Percentiles rank a stretch among this genome's conserved stretches.
phyloP scores from a whole-genome alignment of 2,797 vertebrate species.

The Hylomyscus alleni region DNA sequence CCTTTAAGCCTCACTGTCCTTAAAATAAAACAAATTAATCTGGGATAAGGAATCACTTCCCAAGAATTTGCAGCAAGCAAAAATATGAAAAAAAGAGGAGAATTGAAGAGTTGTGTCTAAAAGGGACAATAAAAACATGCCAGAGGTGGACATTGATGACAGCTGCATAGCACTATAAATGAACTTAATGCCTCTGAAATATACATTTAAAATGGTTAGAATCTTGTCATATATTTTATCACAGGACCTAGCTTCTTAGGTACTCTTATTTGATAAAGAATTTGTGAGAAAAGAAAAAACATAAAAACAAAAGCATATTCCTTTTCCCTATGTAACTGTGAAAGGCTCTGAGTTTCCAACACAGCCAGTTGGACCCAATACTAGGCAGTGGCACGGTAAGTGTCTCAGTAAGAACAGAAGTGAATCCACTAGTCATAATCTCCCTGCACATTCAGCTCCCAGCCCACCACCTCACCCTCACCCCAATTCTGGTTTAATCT shows the following conservation, averaged over 20 bases:
- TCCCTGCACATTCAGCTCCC: constrained; percentile 27
- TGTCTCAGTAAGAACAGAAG: constrained; percentile 63
- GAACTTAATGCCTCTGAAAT: background rate
- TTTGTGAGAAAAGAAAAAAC: background rate
- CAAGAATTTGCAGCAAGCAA: background rate
- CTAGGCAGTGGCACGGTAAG: background rate
- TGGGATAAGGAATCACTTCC: constrained; percentile 46
- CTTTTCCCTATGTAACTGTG: constrained; percentile 55
- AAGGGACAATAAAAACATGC: background rate
- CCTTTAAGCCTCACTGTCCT: constrained; percentile 24
- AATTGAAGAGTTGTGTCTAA: constrained; percentile 23
- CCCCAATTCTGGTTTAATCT: background rate
- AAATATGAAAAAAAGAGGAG: background rate
- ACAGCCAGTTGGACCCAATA: constrained; percentile 1
- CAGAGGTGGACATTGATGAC: background rate
- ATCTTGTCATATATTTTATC: constrained; percentile 10
- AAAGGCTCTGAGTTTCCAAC: background rate
- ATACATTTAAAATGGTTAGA: constrained; percentile 22
- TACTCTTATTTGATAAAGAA: background rate
- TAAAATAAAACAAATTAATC: constrained; percentile 9
- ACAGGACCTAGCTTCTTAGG: constrained; percentile 27
- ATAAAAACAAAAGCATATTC: constrained; percentile 43
- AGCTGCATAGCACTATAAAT: background rate
- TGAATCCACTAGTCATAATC: constrained; percentile 51
- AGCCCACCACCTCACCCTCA: background rate